Base-by-base conservation (phyloP, 1,140 invertebrate genomes). In the Hyles euphorbiae region DNA sequence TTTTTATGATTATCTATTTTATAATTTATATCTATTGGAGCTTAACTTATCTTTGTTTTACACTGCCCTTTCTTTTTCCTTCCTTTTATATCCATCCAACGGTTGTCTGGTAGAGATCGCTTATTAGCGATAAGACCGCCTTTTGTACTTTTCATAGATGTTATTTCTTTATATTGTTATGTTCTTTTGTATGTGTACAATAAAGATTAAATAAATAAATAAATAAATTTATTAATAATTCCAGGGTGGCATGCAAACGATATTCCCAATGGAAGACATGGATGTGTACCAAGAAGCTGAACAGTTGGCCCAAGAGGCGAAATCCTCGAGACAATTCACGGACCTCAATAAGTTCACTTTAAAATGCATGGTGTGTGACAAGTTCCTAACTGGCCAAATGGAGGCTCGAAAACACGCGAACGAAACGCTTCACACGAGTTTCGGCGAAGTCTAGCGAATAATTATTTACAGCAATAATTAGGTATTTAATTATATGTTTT, bases 291-390 rank as follows among this genome's bases (percentile, higher is more conserved):
- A 91, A 45, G 93, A 96, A 82, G 98, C 97, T 0, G 92, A 95
- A 62, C 94, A 96, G 76, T 78, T 99, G 34, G 97, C 96, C 0
- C 90, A 91, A 58, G 96, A 98, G 90, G 96, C 96, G 0, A 96
- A 97, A 87, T 93, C 93, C 9, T 95, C 94, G 67, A 91, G 95
- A 65, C 96, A 97, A 74, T 98, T 93, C 78, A 98, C 97, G 3
- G 96, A 98, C 90, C 91, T 98, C 0, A 92, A 95, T 70, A 95
- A 95, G 69, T 98, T 98, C 72, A 94, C 93, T 0, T 80, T 98
- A 0, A 94, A 94, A 59, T 98, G 97, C 86, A 87, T 94, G 61
- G 90, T 93, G 10, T 99, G 97, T 82, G 91, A 95, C 65, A 84
- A 91, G 11, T 85, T 92, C 64, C 80, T 98, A 1, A 93, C 90